Conservation (phyloP, 1,140 invertebrate species). For the Achroia grisella region DNA sequence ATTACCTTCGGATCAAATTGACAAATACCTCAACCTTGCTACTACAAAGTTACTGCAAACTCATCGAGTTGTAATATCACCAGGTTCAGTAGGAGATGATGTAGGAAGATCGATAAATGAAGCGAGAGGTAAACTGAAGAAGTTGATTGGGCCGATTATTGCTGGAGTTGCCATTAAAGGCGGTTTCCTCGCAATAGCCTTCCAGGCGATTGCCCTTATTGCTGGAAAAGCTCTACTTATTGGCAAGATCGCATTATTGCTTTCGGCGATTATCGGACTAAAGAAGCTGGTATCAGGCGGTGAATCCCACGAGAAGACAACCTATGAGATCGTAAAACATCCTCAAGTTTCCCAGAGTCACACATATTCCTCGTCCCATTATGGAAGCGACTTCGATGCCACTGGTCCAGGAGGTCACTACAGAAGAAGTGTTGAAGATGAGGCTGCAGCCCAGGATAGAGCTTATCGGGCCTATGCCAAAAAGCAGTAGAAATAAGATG, state of each 20-base stretch:
- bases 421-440: constrained; percentile 76
- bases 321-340: constrained; percentile 89
- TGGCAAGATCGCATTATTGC: constrained; percentile 83
- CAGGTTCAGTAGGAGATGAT: constrained; percentile 42
- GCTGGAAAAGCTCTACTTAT: constrained; percentile 83
- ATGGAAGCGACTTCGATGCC: constrained; percentile 77
- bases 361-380: constrained; percentile 82
- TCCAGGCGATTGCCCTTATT: constrained; percentile 82
- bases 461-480: constrained; percentile 73
- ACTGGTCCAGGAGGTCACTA: constrained; percentile 75
- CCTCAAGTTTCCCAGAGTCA: constrained; percentile 85
- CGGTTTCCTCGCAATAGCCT: constrained; percentile 81
- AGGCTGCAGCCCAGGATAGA: constrained; percentile 74
- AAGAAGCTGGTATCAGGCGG: constrained; percentile 81
- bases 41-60: constrained; percentile 74
- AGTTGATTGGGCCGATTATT: constrained; percentile 74
- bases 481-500: constrained; percentile 36
- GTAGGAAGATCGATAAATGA: constrained; percentile 47
- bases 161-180: constrained; percentile 80
- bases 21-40: constrained; percentile 74
- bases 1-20: constrained; percentile 73
- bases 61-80: constrained; percentile 76
- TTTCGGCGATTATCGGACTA: constrained; percentile 83
- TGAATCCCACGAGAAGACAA: constrained; percentile 82
- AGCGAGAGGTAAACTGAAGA: constrained; percentile 76